phyloP scores from a whole-genome alignment of 1,140 invertebrate species.

The Potamilus streckersoni region DNA sequence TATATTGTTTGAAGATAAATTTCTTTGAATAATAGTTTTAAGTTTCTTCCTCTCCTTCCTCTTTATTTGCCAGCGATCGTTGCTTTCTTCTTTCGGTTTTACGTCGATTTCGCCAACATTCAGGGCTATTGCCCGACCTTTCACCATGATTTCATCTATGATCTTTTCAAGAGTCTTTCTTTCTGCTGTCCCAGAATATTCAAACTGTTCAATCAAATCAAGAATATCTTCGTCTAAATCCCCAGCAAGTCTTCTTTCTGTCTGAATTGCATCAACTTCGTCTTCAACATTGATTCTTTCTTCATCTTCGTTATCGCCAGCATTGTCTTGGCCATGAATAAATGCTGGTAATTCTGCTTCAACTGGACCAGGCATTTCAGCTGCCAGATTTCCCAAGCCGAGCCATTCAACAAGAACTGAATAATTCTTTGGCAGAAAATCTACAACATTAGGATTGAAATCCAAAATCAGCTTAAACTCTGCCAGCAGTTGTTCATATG shows the following conservation, averaged over 20 bases:
- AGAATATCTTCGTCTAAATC: slow-evolving; percentile 27
- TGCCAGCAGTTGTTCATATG: slow-evolving; percentile 19
- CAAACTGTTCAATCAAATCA: too few relatives aligned
- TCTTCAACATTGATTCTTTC: slow-evolving; percentile 23
- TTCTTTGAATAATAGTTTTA: slow-evolving; percentile 14
- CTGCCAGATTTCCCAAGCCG: slow-evolving; percentile 21
- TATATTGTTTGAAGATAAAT: slow-evolving; percentile 21
- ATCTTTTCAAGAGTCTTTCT: too few relatives aligned
- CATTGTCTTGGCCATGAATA: background rate
- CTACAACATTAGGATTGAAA: slow-evolving; percentile 2
- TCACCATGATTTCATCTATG: too few relatives aligned
- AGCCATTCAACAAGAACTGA: slow-evolving; percentile 40
- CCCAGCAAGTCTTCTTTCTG: slow-evolving; percentile 23
- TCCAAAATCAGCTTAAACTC: slow-evolving; percentile 16
- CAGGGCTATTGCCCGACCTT: slow-evolving; percentile 9
- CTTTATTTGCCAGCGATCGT: slow-evolving; percentile 11
- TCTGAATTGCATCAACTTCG: slow-evolving; percentile 20
- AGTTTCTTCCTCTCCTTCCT: slow-evolving; percentile 27
- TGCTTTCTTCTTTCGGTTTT: slow-evolving; percentile 3
- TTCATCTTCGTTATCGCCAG: background rate
- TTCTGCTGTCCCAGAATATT: too few relatives aligned
- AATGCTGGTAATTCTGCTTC: background rate
- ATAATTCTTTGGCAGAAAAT: slow-evolving; percentile 4
- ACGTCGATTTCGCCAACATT: slow-evolving; percentile 22
- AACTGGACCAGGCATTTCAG: background rate